A percentile compares a stretch with the other conserved stretches of the same genome.
Evolutionary conservation across 2,888 invertebrate genomes (phyloP).

Genomic region (Lasius fuliginosus): DNA sequence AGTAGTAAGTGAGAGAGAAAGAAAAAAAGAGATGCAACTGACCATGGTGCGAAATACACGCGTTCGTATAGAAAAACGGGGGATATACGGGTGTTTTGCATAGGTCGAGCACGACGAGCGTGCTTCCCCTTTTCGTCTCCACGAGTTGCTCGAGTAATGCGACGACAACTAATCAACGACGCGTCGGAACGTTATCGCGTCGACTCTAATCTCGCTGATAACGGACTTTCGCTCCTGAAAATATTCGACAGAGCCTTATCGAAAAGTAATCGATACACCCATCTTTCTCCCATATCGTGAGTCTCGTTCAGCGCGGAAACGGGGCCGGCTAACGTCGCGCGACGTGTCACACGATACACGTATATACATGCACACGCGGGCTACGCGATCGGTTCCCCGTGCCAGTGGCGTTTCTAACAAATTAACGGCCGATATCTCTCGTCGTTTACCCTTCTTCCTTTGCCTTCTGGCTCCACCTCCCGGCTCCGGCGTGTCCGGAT

Average conservation of each 20-base stretch:
- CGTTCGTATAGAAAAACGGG: slow-evolving; percentile 62
- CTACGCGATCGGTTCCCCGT: slow-evolving; percentile 72
- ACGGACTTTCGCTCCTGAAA: neutral
- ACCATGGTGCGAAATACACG: slow-evolving; percentile 64
- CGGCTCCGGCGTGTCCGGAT: slow-evolving; percentile 55
- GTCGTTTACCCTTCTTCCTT: slow-evolving; percentile 69
- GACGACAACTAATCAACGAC: neutral
- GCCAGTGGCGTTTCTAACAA: slow-evolving; percentile 83
- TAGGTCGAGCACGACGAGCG: slow-evolving; percentile 50
- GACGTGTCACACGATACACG: neutral
- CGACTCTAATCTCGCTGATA: neutral
- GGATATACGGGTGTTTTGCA: slow-evolving; percentile 65
- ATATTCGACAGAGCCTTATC: neutral
- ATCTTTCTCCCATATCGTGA: neutral
- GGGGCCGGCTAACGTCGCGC: slow-evolving; percentile 7
- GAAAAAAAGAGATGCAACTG: slow-evolving; percentile 74
- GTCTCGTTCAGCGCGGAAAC: neutral
- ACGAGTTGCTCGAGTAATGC: slow-evolving; percentile 31
- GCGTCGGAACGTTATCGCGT: neutral
- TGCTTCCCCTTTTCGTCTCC: slow-evolving; percentile 59
- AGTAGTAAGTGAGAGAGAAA: neutral
- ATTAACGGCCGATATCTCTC: slow-evolving; percentile 82
- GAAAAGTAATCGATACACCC: neutral
- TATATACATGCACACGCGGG: neutral
- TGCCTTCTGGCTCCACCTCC: slow-evolving; percentile 82